Percentiles rank a stretch among this genome's conserved stretches.
Evolutionary conservation across 1,140 invertebrate genomes (phyloP).

Genomic region (Orius insidiosus): DNA sequence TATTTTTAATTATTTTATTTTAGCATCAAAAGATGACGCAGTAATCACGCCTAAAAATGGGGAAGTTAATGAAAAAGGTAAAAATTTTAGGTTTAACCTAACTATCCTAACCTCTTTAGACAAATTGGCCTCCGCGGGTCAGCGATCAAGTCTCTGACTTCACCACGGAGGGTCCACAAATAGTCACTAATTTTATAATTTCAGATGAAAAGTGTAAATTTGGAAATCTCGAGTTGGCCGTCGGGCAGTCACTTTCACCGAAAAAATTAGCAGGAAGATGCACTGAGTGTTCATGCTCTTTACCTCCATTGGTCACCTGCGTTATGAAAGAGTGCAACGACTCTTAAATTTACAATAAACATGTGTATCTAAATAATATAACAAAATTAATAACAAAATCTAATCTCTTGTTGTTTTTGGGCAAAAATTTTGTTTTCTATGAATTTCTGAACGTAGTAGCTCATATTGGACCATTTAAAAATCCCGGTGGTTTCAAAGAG

Average conservation of each 20-base stretch:
- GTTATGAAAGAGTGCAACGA: slow-evolving; percentile 13
- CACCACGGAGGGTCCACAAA: no score
- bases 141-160: no score
- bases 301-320: slow-evolving; percentile 11
- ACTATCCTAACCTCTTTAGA: no score
- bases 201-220: slow-evolving; percentile 14
- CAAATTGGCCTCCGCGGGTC: no score
- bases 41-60: slow-evolving; percentile 3
- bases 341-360: not conserved
- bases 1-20: slow-evolving; percentile 1
- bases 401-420: no score
- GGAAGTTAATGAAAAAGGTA: slow-evolving; percentile 3
- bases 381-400: no score
- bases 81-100: no score
- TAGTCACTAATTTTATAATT: no score
- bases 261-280: slow-evolving; percentile 7
- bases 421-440: not conserved
- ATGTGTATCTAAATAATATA: not conserved
- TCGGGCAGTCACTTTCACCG: slow-evolving; percentile 5
- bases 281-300: slow-evolving; percentile 10
- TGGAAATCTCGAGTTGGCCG: slow-evolving; percentile 6
- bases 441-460: not conserved
- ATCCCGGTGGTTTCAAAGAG: not conserved
- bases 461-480: slow-evolving; percentile 6
- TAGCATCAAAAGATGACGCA: not conserved